Conservation (phyloP, 2,888 invertebrate genomes). For the Chydorus sphaericus region DNA sequence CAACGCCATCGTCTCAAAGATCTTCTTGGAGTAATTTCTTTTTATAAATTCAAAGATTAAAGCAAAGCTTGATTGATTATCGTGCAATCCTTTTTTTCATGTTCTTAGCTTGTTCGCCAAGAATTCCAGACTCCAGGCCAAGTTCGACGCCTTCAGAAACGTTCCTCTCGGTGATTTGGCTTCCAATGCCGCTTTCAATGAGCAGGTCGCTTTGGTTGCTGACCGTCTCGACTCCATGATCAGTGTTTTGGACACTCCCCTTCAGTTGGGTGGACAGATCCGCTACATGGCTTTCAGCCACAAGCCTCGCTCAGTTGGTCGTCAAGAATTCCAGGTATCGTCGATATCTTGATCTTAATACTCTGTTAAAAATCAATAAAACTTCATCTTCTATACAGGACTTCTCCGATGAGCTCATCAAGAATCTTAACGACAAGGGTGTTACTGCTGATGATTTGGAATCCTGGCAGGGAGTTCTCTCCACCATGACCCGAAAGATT, state of each 20-base stretch:
- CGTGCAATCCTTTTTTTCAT: no score
- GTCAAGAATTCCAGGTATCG: no score
- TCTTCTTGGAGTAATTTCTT: neutral
- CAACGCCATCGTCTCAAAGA: neutral
- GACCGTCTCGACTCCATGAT: conserved; percentile 4
- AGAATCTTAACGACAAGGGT: neutral
- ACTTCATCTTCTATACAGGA: no score
- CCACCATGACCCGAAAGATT: no score
- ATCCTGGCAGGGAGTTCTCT: neutral
- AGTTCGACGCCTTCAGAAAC: no score
- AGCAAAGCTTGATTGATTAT: no score
- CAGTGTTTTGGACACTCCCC: neutral
- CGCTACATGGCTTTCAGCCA: neutral
- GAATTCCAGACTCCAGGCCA: no score
- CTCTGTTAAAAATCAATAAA: no score
- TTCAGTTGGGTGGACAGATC: neutral
- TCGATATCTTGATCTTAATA: no score
- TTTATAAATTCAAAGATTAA: no score
- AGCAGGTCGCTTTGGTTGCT: neutral
- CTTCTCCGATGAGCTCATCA: neutral
- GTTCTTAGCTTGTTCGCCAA: no score
- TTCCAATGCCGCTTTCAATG: neutral
- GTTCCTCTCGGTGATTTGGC: no score
- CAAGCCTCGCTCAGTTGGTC: neutral
- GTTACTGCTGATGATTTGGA: neutral